These are phyloP conservation scores for Lepeophtheirus salmonis DNA, from an alignment of 1,140 invertebrate genomes.

Conservation along the genomic window DNA sequence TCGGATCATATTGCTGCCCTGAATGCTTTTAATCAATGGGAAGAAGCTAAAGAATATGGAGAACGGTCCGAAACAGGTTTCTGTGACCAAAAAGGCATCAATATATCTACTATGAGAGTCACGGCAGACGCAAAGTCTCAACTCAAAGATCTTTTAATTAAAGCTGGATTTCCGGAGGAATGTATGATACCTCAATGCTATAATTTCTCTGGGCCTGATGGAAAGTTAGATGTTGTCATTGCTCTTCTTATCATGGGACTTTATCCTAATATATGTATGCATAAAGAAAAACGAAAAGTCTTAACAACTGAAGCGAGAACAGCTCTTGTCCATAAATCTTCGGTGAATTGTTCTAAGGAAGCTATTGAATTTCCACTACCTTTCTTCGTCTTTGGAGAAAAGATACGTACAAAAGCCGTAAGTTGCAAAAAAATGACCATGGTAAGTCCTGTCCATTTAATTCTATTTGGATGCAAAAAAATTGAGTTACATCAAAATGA, in stretches of 20 bases:
- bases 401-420: slow-evolving; percentile 86
- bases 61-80: slow-evolving; percentile 59
- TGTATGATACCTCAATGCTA: slow-evolving; percentile 42
- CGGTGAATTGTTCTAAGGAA: slow-evolving; percentile 75
- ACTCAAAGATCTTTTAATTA: slow-evolving; percentile 57
- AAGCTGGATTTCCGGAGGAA: slow-evolving; percentile 72
- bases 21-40: slow-evolving; percentile 75
- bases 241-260: slow-evolving; percentile 70
- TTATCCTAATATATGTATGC: slow-evolving; percentile 88
- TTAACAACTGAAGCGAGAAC: slow-evolving; percentile 83
- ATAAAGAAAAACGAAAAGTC: slow-evolving; percentile 85
- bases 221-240: slow-evolving; percentile 60
- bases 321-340: slow-evolving; percentile 87
- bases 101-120: slow-evolving; percentile 63
- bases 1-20: slow-evolving; percentile 90
- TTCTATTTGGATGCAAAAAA: slow-evolving; percentile 76
- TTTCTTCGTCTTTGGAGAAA: slow-evolving; percentile 94
- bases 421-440: slow-evolving; percentile 93
- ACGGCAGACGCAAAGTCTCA: slow-evolving; percentile 85
- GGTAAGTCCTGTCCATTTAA: slow-evolving; percentile 77
- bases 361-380: slow-evolving; percentile 73
- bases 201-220: slow-evolving; percentile 43
- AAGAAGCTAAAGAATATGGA: slow-evolving; percentile 48
- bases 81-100: slow-evolving; percentile 75
- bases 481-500: slow-evolving; percentile 39